These are phyloP conservation scores for Syngnathus rostellatus DNA, from an alignment of 2,797 vertebrate genomes.

Conservation along the genomic window DNA sequence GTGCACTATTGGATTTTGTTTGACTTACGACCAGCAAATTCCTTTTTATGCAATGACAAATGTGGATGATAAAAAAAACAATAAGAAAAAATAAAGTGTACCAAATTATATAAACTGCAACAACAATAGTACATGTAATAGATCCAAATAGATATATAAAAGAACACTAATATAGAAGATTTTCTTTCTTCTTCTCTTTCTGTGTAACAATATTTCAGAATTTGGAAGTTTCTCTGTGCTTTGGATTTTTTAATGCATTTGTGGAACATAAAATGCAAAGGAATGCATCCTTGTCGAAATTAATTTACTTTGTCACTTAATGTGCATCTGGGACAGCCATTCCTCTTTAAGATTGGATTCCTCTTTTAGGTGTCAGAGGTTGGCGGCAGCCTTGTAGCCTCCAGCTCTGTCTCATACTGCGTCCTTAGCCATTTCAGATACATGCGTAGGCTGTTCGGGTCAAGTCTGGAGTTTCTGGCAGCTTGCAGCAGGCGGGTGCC, in stretches of 20 bases:
- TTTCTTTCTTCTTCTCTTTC: neutral
- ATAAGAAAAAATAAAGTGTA: neutral
- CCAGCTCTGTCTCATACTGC: conserved; percentile 73
- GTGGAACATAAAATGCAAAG: neutral
- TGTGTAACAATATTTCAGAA: neutral
- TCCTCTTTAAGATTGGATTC: conserved; percentile 26
- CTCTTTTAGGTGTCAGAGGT: conserved; percentile 24
- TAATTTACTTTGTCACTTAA: conserved; percentile 3
- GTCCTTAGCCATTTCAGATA: conserved; percentile 84
- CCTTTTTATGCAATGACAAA: neutral
- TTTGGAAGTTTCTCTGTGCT: neutral
- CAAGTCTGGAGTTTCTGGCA: conserved; percentile 85
- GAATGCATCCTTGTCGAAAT: neutral
- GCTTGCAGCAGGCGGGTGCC: conserved; percentile 82
- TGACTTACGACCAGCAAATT: no score
- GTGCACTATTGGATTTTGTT: no score
- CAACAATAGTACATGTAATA: neutral
- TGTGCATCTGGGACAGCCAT: conserved; percentile 32
- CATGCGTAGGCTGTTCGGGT: conserved; percentile 77
- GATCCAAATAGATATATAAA: neutral
- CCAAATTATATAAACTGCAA: neutral
- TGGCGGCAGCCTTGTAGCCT: conserved; percentile 33
- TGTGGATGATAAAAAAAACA: neutral
- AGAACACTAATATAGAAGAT: neutral
- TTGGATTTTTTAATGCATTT: neutral